A percentile compares a stretch with the other conserved stretches of the same genome.
These are phyloP conservation scores for Drosophila subpulchrella DNA, from an alignment of 1,140 invertebrate genomes.

Conservation along the genomic window DNA sequence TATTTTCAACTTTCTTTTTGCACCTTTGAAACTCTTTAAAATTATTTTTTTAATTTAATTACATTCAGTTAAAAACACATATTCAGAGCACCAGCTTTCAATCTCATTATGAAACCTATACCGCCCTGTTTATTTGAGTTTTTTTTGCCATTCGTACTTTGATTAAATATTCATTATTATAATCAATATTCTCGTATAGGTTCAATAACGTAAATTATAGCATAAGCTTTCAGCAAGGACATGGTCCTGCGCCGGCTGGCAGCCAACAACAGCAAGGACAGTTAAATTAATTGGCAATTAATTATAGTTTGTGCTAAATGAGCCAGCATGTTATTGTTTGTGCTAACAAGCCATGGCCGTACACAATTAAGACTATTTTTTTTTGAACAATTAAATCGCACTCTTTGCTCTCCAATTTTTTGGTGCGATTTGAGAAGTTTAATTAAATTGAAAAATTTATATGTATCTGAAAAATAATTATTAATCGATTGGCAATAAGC, in stretches of 20 bases:
- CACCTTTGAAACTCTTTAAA: not conserved
- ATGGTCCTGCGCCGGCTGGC: conserved; percentile 20
- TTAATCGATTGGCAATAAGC: not conserved
- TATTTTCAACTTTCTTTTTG: not conserved
- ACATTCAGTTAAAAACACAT: not conserved
- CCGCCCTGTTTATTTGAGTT: not conserved
- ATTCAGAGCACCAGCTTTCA: no score
- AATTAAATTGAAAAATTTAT: conserved; percentile 29
- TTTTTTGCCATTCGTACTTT: conserved; percentile 8
- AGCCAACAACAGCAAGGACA: conserved; percentile 21
- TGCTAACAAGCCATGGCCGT: conserved; percentile 33
- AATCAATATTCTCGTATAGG: conserved; percentile 30
- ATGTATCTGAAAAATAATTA: conserved; percentile 13
- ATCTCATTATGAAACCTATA: not conserved
- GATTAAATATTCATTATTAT: conserved; percentile 47
- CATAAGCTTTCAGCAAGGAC: conserved; percentile 39
- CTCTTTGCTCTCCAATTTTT: not conserved
- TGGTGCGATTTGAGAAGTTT: conserved; percentile 4
- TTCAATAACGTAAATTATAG: conserved; percentile 47
- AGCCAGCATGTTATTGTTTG: conserved; percentile 30
- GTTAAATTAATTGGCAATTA: conserved; percentile 70
- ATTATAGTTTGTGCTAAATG: conserved; percentile 65
- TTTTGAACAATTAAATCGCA: conserved; percentile 30
- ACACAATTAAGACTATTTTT: conserved; percentile 46
- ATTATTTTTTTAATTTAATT: not conserved